Percentiles rank a stretch among this genome's conserved stretches.
These are phyloP conservation scores for Bradypodion ventrale DNA, from an alignment of 2,797 vertebrate genomes.

Conservation along the genomic window DNA sequence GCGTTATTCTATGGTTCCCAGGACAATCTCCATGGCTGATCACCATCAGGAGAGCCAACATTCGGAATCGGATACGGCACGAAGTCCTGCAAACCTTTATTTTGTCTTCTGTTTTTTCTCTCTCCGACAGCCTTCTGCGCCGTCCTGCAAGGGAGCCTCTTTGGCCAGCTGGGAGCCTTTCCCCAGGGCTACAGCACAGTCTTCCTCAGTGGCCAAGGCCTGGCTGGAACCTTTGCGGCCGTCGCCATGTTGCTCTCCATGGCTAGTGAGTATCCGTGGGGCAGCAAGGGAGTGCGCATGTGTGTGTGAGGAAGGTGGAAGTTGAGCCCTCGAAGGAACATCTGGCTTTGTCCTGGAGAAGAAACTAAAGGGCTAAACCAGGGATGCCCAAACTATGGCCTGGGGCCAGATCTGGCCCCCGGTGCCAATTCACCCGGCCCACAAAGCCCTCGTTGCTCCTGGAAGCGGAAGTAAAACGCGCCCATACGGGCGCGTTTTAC, in stretches of 20 bases:
- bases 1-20: too few relatives aligned
- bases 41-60: too few relatives aligned
- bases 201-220: slow-evolving; percentile 91
- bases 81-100: neutral
- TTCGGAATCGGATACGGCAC: too few relatives aligned
- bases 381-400: too few relatives aligned
- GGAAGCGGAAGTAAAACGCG: too few relatives aligned
- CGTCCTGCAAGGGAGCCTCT: slow-evolving; percentile 87
- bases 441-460: too few relatives aligned
- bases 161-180: slow-evolving; percentile 85
- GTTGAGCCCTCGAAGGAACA: neutral
- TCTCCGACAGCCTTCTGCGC: slow-evolving; percentile 82
- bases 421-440: too few relatives aligned
- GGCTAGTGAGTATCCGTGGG: slow-evolving; percentile 79
- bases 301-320: too few relatives aligned
- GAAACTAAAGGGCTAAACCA: neutral
- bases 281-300: too few relatives aligned
- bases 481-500: too few relatives aligned
- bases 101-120: neutral
- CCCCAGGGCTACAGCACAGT: slow-evolving; percentile 85
- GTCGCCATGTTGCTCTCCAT: slow-evolving; percentile 86
- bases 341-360: neutral
- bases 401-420: too few relatives aligned
- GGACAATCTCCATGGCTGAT: too few relatives aligned
- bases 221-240: slow-evolving; percentile 89